phyloP scores from a whole-genome alignment of 2,113 vertebrate genomes.

The Passer montanus region DNA sequence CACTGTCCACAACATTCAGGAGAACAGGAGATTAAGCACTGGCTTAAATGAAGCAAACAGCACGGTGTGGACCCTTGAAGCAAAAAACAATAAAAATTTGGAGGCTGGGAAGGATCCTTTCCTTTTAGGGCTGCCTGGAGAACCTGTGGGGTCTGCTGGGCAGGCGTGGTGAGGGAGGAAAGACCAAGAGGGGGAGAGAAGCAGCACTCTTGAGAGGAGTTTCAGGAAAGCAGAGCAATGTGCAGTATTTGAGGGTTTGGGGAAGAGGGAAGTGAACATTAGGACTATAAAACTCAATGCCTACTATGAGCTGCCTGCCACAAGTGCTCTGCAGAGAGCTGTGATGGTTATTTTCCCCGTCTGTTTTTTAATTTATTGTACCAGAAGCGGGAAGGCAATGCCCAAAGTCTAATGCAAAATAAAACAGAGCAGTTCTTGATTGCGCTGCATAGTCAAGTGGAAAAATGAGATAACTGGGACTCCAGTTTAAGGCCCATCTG shows the following conservation, averaged over 20 bases:
- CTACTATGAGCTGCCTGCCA: not conserved
- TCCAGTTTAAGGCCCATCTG: not conserved
- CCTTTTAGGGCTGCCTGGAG: not conserved
- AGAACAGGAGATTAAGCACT: not conserved
- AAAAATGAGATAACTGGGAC: not conserved
- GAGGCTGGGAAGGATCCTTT: not conserved
- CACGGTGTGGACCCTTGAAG: not conserved
- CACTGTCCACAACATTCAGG: accelerated
- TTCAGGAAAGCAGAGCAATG: not conserved
- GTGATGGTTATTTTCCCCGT: constrained; percentile 7
- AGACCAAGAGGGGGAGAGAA: not conserved
- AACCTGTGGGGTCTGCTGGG: not conserved
- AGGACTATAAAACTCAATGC: not conserved
- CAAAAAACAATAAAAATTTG: not conserved
- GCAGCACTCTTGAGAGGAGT: not conserved
- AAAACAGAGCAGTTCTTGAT: not conserved
- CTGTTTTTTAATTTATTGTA: not conserved
- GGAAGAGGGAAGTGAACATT: not conserved
- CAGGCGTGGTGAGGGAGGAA: not conserved
- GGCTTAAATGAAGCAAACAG: not conserved
- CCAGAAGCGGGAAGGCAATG: not conserved
- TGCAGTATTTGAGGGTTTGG: not conserved
- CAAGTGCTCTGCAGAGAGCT: constrained; percentile 31
- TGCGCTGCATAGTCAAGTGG: not conserved
- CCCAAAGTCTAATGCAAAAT: constrained; percentile 9